Evolutionary conservation across 2,888 invertebrate species (phyloP), one percentile per base, ranked within the genome.

Genomic region (Kuschelorhynchus macadamiae): DNA sequence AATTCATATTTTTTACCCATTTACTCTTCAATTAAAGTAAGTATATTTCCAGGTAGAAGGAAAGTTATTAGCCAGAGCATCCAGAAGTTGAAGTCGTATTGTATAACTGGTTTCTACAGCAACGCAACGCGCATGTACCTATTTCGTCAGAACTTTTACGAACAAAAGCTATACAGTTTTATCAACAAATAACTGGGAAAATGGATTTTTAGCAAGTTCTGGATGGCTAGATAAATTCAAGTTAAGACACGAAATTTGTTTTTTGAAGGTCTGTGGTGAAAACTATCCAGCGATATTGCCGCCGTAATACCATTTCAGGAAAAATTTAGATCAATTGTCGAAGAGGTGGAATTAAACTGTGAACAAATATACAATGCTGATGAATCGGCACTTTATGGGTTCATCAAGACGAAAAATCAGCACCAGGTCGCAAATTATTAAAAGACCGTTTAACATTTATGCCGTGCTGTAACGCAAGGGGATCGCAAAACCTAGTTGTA

Each of bases 141-240:
- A 61, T 72, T 55, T 64, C 66, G 14, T 53, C 63, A 12, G 69
- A 66, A 39, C 62, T 71, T 61, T 57, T 71, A 52, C 33, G 57
- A 44, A 47, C 47, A 50, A 72, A 71, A 50, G 71, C 70, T 11
- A 65, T 50, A 65, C 20, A 50, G 11, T 73, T 73, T 64, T 70
- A 72, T 68, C 33, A 63, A 62, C 41, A 69, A 70, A 60, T 68
- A 33, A 52, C 49, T 8, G 61, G 55, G 21, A 49, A 71, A 62
- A 57, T 14, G 2, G 44, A 44, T 17, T 44, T 44, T 44, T 44
- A 36, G 70, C 72, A 18, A 72, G 71, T 49, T 47, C 41, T 9
- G 71, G 72, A 30, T 74, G 74, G 73, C 42, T 74, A 9, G 60
- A 69, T 56, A 72, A 67, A 69, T 74, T 74, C 41, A 72, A 74